A percentile compares a stretch with the other conserved stretches of the same genome.
These are phyloP conservation scores for Leptinotarsa lineolata DNA, from an alignment of 1,140 invertebrate genomes.

Conservation along the genomic window DNA sequence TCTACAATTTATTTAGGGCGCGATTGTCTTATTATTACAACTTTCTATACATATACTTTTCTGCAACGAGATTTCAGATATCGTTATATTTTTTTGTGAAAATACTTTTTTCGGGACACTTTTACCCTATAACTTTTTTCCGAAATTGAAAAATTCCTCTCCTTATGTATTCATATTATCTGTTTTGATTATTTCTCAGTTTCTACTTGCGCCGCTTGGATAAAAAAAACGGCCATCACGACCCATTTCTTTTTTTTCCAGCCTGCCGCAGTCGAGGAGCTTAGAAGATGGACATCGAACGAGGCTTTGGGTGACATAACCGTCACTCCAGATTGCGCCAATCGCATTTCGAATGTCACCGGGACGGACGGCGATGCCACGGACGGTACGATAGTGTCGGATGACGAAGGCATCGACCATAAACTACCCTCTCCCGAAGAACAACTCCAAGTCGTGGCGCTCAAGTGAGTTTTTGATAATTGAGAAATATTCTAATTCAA, in stretches of 20 bases:
- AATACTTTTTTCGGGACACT: too few species aligned
- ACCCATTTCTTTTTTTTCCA: conserved; percentile 52
- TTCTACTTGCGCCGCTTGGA: too few species aligned
- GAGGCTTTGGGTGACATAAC: conserved; percentile 83
- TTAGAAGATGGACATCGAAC: conserved; percentile 81
- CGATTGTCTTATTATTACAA: too few species aligned
- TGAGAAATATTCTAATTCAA: too few species aligned
- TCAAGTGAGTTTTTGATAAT: conserved; percentile 67
- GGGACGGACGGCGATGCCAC: conserved; percentile 59
- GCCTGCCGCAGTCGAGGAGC: conserved; percentile 78
- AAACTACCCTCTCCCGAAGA: conserved; percentile 82
- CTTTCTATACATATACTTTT: too few species aligned
- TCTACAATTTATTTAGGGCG: too few species aligned
- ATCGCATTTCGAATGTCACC: conserved; percentile 57
- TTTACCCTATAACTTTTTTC: too few species aligned
- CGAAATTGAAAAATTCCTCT: not conserved
- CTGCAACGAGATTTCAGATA: too few species aligned
- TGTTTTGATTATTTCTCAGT: too few species aligned
- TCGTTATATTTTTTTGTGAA: too few species aligned
- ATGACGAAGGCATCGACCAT: conserved; percentile 77
- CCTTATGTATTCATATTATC: not conserved
- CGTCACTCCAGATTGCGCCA: conserved; percentile 74
- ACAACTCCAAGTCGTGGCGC: conserved; percentile 76
- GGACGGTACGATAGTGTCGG: conserved; percentile 59
- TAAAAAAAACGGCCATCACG: too few species aligned